Evolutionary conservation across 2,113 vertebrate genomes (phyloP).

Genomic region (Pomatostomus ruficeps): DNA sequence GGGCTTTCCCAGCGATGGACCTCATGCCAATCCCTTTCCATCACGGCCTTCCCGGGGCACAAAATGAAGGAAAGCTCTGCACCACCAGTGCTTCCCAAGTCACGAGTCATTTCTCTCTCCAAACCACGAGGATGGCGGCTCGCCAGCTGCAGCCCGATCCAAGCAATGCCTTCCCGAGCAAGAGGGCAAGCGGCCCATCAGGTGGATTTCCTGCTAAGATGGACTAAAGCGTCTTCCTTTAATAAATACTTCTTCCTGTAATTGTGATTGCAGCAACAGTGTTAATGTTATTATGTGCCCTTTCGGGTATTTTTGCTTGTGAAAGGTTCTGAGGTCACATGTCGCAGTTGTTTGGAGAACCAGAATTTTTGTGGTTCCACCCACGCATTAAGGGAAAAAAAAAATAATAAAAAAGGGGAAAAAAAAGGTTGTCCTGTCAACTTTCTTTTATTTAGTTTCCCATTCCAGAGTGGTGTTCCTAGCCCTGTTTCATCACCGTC

Average conservation of each 20-base stretch:
- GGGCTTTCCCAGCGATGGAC: neutral
- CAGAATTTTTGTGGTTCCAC: neutral
- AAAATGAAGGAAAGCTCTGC: neutral
- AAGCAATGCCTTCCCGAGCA: neutral
- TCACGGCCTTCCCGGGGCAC: rapidly evolving
- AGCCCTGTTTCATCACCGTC: neutral
- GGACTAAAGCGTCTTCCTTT: neutral
- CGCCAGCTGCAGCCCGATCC: neutral
- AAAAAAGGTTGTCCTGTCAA: neutral
- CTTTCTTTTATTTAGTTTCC: neutral
- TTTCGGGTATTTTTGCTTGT: neutral
- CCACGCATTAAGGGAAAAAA: too few species aligned
- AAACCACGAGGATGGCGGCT: neutral
- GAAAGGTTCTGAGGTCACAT: neutral
- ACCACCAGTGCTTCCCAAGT: rapidly evolving
- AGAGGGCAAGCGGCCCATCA: neutral
- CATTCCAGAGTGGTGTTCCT: neutral
- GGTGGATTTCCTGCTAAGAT: neutral
- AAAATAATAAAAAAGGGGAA: too few species aligned
- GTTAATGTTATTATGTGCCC: neutral
- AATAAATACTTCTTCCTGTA: neutral
- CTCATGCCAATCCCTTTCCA: neutral
- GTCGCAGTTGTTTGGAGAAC: neutral
- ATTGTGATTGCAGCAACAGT: neutral
- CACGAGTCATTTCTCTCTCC: neutral